phyloP scores from a whole-genome alignment of 2,797 vertebrate genomes.

The Otus scops region DNA sequence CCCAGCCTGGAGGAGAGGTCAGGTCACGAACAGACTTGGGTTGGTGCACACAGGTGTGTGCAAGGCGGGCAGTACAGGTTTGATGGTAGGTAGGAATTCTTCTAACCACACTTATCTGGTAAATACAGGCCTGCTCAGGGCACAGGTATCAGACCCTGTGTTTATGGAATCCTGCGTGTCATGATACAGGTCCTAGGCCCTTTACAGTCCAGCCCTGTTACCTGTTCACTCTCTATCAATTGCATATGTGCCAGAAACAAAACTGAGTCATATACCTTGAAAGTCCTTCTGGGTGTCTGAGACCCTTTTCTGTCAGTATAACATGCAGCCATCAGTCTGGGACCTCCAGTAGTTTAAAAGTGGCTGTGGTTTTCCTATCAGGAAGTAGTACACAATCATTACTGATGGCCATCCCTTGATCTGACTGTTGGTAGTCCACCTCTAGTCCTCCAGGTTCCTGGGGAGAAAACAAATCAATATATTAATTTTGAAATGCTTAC shows the following conservation, averaged over 20 bases:
- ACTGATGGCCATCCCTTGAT: background rate
- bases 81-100: background rate
- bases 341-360: background rate
- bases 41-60: accelerated
- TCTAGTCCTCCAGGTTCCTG: background rate
- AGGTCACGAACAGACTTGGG: accelerated
- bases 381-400: background rate
- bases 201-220: background rate
- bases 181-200: background rate
- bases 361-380: background rate
- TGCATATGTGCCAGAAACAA: accelerated
- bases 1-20: background rate
- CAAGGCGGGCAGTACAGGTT: background rate
- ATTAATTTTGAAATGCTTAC: background rate
- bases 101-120: background rate
- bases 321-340: background rate
- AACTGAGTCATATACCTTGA: background rate
- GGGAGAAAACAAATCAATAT: accelerated
- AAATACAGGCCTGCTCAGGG: background rate
- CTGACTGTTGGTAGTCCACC: background rate
- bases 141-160: accelerated
- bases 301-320: background rate
- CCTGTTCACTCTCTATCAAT: background rate
- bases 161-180: background rate
- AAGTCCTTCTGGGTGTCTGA: background rate